Base-by-base conservation (phyloP, 1,140 invertebrate genomes). In the Pseudomyrmex concolor region DNA sequence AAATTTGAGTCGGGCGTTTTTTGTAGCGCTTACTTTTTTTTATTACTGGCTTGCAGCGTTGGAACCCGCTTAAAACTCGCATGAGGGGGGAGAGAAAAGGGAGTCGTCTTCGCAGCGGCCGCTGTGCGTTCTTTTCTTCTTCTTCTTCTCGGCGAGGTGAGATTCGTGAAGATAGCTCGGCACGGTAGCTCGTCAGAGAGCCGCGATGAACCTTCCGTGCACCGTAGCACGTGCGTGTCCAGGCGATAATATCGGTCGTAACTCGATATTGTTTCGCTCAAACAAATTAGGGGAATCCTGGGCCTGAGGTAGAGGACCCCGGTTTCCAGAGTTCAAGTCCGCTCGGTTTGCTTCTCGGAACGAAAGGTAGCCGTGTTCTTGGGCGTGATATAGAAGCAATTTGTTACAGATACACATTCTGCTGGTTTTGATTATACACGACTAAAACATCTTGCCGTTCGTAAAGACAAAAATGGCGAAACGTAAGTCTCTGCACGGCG, bases 211-310 rank as follows among this genome's bases (percentile, higher is more conserved):
- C 91, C 89, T 92, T 91, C 89, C 86, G 89, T 91, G 89, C 88
- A 86, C 84, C 84, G 91, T 86, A 91, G 92, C 93, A 94, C 92
- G 92, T 91, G 92, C 91, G 91, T 92, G 88, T 91, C 89, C 85
- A 63, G 54, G 82, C 72, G 93, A 93, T 94, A 93, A 71, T 87
- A 93, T 94, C 93, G 84, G 57, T 85, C 89, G 93, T 93, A 93
- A 94, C 93, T 92, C 92, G 93, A 94, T 94, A 94, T 94, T 94
- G 92, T 93, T 94, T 93, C 90, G 90, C 92, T 93, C 90, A 92
- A 93, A 93, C 92, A 93, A 94, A 94, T 93, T 94, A 94, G 89
- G 89, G 86, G 90, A 93, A 91, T 93, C 88, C 89, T 91, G 88
- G 88, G 71, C 84, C 86, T 83, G 72, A 91, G 87, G 80, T 78